Conservation (phyloP, 2,113 vertebrate species). For the Psittacara wagleri region DNA sequence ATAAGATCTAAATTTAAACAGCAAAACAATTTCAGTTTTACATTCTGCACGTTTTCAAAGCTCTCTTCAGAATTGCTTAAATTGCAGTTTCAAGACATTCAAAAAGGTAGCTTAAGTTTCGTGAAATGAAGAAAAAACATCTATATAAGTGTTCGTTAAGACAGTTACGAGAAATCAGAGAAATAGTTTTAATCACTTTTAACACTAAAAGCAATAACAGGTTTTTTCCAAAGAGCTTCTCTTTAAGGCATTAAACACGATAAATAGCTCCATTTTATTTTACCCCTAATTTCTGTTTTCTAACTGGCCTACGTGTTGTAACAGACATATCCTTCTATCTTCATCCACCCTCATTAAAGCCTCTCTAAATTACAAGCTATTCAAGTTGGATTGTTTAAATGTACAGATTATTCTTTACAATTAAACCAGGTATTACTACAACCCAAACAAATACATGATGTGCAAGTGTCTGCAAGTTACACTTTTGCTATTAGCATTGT, state of each 20-base stretch:
- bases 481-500: not conserved
- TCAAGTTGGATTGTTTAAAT: not conserved
- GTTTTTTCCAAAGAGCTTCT: not conserved
- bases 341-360: not conserved
- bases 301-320: not conserved
- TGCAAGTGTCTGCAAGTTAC: not conserved
- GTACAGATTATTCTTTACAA: not conserved
- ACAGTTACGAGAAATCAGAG: not conserved
- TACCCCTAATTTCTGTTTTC: not conserved
- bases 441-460: not conserved
- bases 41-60: not conserved
- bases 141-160: not conserved
- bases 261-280: not conserved
- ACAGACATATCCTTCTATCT: not conserved
- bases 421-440: not conserved
- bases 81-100: not conserved
- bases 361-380: not conserved
- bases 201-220: not conserved
- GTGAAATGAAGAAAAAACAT: not conserved
- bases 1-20: not conserved
- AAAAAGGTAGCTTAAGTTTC: not conserved
- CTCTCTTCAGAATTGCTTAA: not conserved
- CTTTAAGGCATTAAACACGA: not conserved
- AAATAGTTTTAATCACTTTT: not conserved
- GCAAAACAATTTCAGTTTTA: not conserved